Evolutionary conservation across 2,888 invertebrate genomes (phyloP), one percentile per base, ranked within the genome.

Genomic region (Zaprionus obscuricornis): DNA sequence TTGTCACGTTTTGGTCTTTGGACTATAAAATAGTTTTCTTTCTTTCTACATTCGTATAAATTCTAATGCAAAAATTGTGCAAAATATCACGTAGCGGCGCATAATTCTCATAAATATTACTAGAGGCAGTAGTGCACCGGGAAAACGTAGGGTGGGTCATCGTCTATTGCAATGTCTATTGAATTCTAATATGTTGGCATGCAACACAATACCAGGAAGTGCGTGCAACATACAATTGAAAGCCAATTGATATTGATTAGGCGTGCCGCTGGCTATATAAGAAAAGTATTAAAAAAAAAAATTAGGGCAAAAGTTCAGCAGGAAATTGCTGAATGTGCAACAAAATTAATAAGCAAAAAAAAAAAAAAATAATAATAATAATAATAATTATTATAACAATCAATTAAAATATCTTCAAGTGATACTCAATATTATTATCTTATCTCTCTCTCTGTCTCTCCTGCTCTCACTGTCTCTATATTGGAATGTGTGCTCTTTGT

Each of bases 261-360:
- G 37, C 60, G 49, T 49, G 51, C 51, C 45, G 39, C 31, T 55
- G 42, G 22, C 54, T 55, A 59, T 51, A 26, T 29, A 43, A 49
- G 31, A 37, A 36, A 45, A 24, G 27, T 47, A 39, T 39, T 2
- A 1, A 18, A 13, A 14, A 22, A 0, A 13, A 17, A 26, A 84
- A 85, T 39, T 86, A 51, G 84, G 77, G 63, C 85, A 82, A 84
- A 85, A 85, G 86, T 86, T 81, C 74, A n/a, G n/a, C n/a, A n/a
- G n/a, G n/a, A n/a, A n/a, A n/a, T n/a, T n/a, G n/a, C n/a, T n/a
- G n/a, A n/a, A n/a, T n/a, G n/a, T n/a, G n/a, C n/a, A n/a, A n/a
- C n/a, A n/a, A n/a, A n/a, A n/a, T n/a, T n/a, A n/a, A n/a, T n/a
- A n/a, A n/a, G n/a, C n/a, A n/a, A n/a, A n/a, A n/a, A n/a, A n/a